Conservation (phyloP, 1,140 invertebrate genomes). For the Lamellibrachia luymesi region DNA sequence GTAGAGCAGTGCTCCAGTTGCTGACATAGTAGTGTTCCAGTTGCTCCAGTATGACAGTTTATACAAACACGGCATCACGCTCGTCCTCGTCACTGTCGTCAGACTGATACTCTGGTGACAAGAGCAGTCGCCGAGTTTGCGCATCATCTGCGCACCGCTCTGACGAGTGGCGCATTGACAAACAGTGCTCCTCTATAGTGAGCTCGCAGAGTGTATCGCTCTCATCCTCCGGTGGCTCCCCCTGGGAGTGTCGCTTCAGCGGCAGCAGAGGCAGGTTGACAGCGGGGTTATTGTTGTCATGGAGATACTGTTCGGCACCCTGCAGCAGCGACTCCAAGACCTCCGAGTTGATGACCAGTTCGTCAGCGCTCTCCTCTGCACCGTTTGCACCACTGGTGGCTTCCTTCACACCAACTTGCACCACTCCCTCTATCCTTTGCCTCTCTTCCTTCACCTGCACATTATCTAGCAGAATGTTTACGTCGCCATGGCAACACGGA, state of each 20-base stretch:
- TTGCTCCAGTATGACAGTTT: neutral
- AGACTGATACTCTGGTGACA: neutral
- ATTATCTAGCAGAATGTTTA: neutral
- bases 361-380: conserved; percentile 22
- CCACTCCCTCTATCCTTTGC: neutral
- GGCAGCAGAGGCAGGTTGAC: neutral
- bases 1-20: neutral
- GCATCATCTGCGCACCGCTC: neutral
- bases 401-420: too few species aligned
- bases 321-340: conserved; percentile 29
- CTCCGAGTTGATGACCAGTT: conserved; percentile 26
- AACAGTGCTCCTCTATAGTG: neutral
- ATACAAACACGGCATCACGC: neutral
- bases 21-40: neutral
- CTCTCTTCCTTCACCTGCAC: neutral
- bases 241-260: neutral
- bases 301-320: conserved; percentile 24
- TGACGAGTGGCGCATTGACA: neutral
- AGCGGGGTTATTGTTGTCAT: neutral
- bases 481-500: neutral
- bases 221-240: neutral
- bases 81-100: neutral
- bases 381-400: neutral
- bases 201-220: neutral
- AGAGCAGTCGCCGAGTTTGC: neutral